A percentile compares a stretch with the other conserved stretches of the same genome.
phyloP scores from a whole-genome alignment of 2,797 vertebrate species.

The Alcedo atthis region DNA sequence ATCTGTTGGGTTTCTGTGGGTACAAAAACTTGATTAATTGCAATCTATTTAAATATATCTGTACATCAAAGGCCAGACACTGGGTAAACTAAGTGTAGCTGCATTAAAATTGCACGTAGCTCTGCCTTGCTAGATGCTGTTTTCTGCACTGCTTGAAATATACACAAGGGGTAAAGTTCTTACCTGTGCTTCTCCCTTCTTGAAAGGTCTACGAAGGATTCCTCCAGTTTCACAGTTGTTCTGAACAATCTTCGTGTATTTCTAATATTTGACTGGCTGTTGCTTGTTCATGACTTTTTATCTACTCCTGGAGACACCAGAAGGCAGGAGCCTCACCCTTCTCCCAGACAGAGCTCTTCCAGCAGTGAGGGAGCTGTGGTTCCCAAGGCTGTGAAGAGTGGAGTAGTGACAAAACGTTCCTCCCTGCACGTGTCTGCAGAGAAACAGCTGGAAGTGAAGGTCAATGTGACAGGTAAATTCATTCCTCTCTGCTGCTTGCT shows the following conservation, averaged over 20 bases:
- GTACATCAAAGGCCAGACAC: neutral
- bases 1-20: neutral
- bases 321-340: neutral
- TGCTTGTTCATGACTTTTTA: slow-evolving; percentile 90
- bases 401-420: slow-evolving; percentile 94
- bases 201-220: slow-evolving; percentile 90
- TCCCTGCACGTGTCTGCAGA: slow-evolving; percentile 87
- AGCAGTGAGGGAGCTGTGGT: slow-evolving; percentile 76
- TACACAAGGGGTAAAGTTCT: neutral
- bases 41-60: neutral
- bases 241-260: slow-evolving; percentile 96
- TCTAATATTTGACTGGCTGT: slow-evolving; percentile 96
- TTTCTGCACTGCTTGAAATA: neutral
- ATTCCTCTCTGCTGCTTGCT: neutral
- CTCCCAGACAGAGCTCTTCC: slow-evolving; percentile 65
- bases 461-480: slow-evolving; percentile 92
- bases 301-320: slow-evolving; percentile 81
- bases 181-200: neutral
- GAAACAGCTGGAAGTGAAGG: slow-evolving; percentile 90
- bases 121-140: neutral
- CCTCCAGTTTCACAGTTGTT: slow-evolving; percentile 94
- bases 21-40: neutral
- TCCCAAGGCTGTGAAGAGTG: slow-evolving; percentile 93
- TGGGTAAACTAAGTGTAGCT: neutral
- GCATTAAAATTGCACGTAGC: neutral